These are phyloP conservation scores for Myzus persicae DNA, from an alignment of 1,140 invertebrate species.

Conservation along the genomic window DNA sequence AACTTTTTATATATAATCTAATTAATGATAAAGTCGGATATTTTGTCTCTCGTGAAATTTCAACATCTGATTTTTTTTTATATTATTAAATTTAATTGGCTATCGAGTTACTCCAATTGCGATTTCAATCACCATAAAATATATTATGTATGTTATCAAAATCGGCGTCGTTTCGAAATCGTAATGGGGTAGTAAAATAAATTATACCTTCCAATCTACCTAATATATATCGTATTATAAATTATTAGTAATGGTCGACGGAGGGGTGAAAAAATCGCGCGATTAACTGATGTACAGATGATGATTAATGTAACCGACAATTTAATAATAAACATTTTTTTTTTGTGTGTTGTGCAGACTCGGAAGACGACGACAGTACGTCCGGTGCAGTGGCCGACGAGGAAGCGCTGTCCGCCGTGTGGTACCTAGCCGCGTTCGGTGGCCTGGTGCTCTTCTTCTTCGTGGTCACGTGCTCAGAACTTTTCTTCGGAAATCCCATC, in stretches of 20 bases:
- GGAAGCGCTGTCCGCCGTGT: slow-evolving; percentile 69
- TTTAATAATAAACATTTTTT: background rate
- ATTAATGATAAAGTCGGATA: background rate
- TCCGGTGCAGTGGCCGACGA: background rate
- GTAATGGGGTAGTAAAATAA: background rate
- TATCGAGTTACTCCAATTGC: background rate
- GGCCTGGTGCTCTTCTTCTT: slow-evolving; percentile 70
- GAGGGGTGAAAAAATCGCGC: background rate
- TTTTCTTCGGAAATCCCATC: slow-evolving; percentile 66
- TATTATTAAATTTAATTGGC: background rate
- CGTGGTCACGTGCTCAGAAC: slow-evolving; percentile 71
- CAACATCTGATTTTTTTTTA: background rate
- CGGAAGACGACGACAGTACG: slow-evolving; percentile 63
- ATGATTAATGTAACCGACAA: background rate
- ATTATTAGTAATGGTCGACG: background rate
- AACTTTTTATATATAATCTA: background rate
- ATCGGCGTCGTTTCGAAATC: background rate
- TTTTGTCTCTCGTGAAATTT: background rate
- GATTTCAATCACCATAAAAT: background rate
- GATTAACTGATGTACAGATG: background rate
- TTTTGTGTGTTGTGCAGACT: slow-evolving; percentile 9
- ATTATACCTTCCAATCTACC: too few relatives aligned
- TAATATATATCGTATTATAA: too few relatives aligned
- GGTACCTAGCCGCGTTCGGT: slow-evolving; percentile 71
- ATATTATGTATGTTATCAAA: background rate